These are phyloP conservation scores for Criorhina ranunculi DNA, from an alignment of 2,888 invertebrate genomes.

Conservation along the genomic window DNA sequence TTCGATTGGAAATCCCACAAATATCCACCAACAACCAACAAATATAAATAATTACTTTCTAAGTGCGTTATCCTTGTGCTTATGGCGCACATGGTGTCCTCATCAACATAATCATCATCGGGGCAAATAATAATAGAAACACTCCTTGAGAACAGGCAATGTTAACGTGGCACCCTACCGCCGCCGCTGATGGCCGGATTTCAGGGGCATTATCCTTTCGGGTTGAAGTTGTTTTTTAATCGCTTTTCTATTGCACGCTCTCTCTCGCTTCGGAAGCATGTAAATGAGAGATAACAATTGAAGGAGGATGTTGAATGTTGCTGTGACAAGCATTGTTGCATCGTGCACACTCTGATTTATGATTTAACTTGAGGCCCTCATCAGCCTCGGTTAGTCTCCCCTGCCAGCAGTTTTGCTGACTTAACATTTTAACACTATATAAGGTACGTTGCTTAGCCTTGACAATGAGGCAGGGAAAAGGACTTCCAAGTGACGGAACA, in stretches of 20 bases:
- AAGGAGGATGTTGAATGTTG: constrained; percentile 49
- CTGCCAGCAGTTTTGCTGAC: constrained; percentile 3
- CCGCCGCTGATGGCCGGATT: constrained; percentile 45
- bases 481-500: constrained; percentile 60
- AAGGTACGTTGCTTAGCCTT: constrained; percentile 56
- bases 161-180: constrained; percentile 42
- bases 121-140: constrained; percentile 45
- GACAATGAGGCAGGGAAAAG: constrained; percentile 58
- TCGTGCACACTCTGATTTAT: constrained; percentile 38
- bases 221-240: constrained; percentile 35
- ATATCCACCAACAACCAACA: constrained; percentile 4
- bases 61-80: constrained; percentile 64
- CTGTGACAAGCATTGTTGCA: constrained; percentile 68
- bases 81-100: constrained; percentile 43
- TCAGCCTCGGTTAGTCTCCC: constrained; percentile 14
- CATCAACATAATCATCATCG: constrained; percentile 47
- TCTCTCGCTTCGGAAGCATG: constrained; percentile 61
- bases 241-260: constrained; percentile 58
- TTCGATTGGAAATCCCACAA: constrained; percentile 13
- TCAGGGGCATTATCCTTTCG: constrained; percentile 72
- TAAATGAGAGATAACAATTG: constrained; percentile 50
- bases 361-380: constrained; percentile 43
- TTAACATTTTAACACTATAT: constrained; percentile 33
- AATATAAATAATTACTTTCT: constrained; percentile 67
- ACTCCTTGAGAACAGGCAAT: constrained; percentile 50